These are phyloP conservation scores for Tenthredo amoena DNA, from an alignment of 2,888 invertebrate species.

Conservation along the genomic window DNA sequence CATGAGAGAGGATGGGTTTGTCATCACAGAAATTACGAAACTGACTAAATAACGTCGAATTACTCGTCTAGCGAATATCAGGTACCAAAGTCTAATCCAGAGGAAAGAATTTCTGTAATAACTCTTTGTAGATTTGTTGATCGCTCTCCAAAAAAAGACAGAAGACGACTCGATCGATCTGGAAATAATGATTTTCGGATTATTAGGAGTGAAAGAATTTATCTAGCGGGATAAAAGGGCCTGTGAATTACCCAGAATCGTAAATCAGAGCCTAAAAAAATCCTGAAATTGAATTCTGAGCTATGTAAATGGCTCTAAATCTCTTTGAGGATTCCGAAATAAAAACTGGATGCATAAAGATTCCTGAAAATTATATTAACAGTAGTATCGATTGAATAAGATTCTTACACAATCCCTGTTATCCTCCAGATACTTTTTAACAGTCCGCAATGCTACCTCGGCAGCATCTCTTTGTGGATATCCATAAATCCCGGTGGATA, in stretches of 20 bases:
- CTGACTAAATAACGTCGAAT: background rate
- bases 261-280: too few species aligned
- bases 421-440: constrained; percentile 83
- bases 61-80: background rate
- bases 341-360: background rate
- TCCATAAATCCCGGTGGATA: constrained; percentile 95
- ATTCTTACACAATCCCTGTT: constrained; percentile 78
- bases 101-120: constrained; percentile 88
- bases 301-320: too few species aligned
- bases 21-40: background rate
- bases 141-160: constrained; percentile 89
- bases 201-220: background rate
- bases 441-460: constrained; percentile 85
- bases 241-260: background rate
- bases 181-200: constrained; percentile 62
- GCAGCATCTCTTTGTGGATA: constrained; percentile 91
- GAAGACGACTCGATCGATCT: constrained; percentile 88
- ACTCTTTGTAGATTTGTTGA: constrained; percentile 85
- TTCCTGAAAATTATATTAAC: constrained; percentile 15
- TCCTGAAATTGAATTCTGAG: background rate
- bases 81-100: constrained; percentile 70
- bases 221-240: too few species aligned
- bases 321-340: background rate
- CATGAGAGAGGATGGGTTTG: background rate
- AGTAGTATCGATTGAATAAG: background rate